phyloP scores from a whole-genome alignment of 2,797 vertebrate genomes.

The Spea hammondii region DNA sequence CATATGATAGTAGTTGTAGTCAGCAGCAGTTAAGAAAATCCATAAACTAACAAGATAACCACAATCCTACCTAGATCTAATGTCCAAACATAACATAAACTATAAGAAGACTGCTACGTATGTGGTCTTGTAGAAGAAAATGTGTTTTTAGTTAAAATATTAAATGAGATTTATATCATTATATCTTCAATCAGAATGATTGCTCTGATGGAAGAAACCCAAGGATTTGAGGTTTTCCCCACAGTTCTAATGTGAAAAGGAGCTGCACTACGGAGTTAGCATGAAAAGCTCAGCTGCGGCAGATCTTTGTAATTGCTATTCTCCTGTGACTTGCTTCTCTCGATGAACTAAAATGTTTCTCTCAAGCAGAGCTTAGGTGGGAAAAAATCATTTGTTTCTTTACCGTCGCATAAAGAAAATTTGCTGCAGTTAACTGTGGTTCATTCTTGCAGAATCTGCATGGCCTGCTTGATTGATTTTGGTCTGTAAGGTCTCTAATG shows the following conservation, averaged over 20 bases:
- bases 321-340: slow-evolving; percentile 59
- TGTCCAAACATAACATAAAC: background rate
- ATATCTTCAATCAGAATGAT: slow-evolving; percentile 50
- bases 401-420: slow-evolving; percentile 44
- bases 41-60: no score
- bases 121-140: slow-evolving; percentile 50
- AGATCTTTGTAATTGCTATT: slow-evolving; percentile 61
- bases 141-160: slow-evolving; percentile 50
- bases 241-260: slow-evolving; percentile 51
- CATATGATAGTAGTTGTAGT: no score
- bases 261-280: slow-evolving; percentile 43
- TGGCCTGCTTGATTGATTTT: slow-evolving; percentile 1
- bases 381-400: slow-evolving; percentile 56
- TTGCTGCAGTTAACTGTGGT: slow-evolving; percentile 42
- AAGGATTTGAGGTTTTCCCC: slow-evolving; percentile 58
- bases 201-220: slow-evolving; percentile 12
- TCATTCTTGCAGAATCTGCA: slow-evolving; percentile 34
- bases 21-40: no score
- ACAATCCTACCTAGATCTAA: background rate
- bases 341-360: slow-evolving; percentile 57
- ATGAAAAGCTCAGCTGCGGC: slow-evolving; percentile 58
- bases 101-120: slow-evolving; percentile 42
- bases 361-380: slow-evolving; percentile 56
- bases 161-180: slow-evolving; percentile 49
- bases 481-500: slow-evolving; percentile 32